phyloP scores from a whole-genome alignment of 1,140 invertebrate genomes.

The Drosophila suzukii region DNA sequence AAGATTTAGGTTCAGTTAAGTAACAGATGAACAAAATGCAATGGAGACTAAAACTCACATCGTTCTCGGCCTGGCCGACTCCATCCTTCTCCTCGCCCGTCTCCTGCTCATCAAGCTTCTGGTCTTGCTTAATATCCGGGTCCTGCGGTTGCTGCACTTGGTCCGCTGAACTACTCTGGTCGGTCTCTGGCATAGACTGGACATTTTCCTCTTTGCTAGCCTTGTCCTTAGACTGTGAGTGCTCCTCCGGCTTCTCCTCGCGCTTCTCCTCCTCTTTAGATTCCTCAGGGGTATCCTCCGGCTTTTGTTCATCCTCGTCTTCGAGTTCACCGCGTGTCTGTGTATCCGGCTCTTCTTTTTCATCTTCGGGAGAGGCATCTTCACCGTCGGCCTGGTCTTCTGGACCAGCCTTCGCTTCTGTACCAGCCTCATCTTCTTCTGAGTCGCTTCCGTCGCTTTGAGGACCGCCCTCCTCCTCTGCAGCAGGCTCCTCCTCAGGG shows the following conservation, averaged over 20 bases:
- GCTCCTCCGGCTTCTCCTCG: constrained; percentile 86
- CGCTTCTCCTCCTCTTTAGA: constrained; percentile 58
- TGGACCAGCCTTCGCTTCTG: constrained; percentile 78
- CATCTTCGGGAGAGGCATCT: constrained; percentile 84
- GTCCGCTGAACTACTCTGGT: constrained; percentile 76
- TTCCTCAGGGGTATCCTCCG: constrained; percentile 71
- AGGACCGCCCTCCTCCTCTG: constrained; percentile 85
- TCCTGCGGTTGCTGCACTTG: constrained; percentile 71
- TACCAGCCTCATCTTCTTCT: constrained; percentile 74
- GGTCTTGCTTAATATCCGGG: constrained; percentile 76
- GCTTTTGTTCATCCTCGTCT: constrained; percentile 62
- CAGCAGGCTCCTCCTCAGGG: constrained; percentile 82
- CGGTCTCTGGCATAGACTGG: constrained; percentile 85
- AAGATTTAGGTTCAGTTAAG: background rate
- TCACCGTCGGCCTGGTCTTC: constrained; percentile 85
- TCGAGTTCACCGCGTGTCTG: constrained; percentile 70
- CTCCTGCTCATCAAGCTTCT: constrained; percentile 81
- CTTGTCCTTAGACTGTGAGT: constrained; percentile 89
- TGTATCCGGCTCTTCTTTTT: constrained; percentile 85
- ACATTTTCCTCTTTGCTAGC: constrained; percentile 86
- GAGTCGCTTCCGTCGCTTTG: constrained; percentile 85
- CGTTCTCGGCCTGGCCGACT: constrained; percentile 87
- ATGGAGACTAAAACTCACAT: constrained; percentile 80
- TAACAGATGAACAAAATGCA: background rate
- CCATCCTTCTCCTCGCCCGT: constrained; percentile 87